These are phyloP conservation scores for Sciurus niger DNA, from an alignment of 2,113 vertebrate genomes.

Conservation along the genomic window DNA sequence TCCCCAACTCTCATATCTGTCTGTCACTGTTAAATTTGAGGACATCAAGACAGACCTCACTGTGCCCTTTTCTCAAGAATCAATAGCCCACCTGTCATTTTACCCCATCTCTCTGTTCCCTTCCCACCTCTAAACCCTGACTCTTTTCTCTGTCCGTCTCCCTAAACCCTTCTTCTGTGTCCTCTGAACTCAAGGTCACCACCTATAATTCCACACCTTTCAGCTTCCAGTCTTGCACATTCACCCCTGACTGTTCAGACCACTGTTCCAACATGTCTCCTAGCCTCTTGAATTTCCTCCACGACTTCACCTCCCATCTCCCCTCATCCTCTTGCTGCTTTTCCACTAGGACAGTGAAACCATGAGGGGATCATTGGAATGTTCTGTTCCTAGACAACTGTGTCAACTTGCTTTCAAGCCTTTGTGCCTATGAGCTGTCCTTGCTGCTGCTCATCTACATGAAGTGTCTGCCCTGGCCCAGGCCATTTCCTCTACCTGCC, in stretches of 20 bases:
- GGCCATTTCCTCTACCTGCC: not conserved
- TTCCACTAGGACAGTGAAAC: not conserved
- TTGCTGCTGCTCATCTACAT: not conserved
- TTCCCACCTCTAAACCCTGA: fast-evolving
- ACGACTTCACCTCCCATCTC: not conserved
- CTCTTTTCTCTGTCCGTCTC: not conserved
- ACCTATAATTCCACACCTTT: not conserved
- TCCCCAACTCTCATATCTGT: not conserved
- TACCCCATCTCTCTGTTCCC: no score
- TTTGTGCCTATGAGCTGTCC: no score
- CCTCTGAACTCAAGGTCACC: not conserved
- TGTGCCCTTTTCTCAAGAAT: no score
- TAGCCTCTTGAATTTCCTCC: not conserved
- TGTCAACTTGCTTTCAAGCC: not conserved
- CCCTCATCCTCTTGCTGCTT: not conserved
- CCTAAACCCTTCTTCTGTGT: not conserved
- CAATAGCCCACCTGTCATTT: no score
- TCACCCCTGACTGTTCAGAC: no score
- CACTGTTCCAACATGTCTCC: not conserved
- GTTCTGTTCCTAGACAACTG: no score
- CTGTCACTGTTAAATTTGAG: no score
- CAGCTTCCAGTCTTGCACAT: fast-evolving
- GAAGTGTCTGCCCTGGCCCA: no score
- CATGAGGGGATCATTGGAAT: not conserved
- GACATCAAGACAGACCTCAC: no score